Conservation (phyloP, 1,140 invertebrate genomes). For the Orchesella cincta region DNA sequence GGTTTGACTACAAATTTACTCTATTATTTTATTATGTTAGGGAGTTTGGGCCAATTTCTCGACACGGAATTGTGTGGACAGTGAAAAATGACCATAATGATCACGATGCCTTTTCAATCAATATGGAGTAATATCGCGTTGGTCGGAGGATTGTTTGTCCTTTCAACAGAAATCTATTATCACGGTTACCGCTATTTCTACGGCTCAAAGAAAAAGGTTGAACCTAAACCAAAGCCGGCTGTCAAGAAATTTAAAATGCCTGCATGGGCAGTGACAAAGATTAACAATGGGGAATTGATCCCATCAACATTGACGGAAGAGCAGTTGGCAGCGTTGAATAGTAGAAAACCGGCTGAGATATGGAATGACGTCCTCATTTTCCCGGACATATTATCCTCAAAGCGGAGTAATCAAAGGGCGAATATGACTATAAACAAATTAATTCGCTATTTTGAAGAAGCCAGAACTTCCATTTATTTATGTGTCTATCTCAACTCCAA, state of each 20-base stretch:
- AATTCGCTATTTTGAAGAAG: conserved; percentile 35
- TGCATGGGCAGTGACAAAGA: not conserved
- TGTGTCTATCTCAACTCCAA: conserved; percentile 38
- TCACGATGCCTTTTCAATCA: no score
- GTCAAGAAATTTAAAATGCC: not conserved
- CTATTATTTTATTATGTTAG: no score
- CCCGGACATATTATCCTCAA: conserved; percentile 18
- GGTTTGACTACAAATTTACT: no score
- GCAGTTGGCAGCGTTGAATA: not conserved
- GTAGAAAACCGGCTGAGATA: conserved; percentile 30
- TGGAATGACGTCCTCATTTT: conserved; percentile 46
- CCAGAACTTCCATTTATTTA: conserved; percentile 32
- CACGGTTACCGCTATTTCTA: no score
- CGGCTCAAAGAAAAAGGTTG: not conserved
- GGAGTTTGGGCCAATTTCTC: no score
- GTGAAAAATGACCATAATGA: no score
- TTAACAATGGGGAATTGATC: not conserved
- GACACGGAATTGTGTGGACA: no score
- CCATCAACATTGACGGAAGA: not conserved
- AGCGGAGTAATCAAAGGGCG: not conserved
- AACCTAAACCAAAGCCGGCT: not conserved
- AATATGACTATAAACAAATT: conserved; percentile 38
- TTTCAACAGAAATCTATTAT: no score
- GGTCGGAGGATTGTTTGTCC: no score
- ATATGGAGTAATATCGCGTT: no score